Conservation (phyloP, 2,113 vertebrate genomes). For the Scomber japonicus region DNA sequence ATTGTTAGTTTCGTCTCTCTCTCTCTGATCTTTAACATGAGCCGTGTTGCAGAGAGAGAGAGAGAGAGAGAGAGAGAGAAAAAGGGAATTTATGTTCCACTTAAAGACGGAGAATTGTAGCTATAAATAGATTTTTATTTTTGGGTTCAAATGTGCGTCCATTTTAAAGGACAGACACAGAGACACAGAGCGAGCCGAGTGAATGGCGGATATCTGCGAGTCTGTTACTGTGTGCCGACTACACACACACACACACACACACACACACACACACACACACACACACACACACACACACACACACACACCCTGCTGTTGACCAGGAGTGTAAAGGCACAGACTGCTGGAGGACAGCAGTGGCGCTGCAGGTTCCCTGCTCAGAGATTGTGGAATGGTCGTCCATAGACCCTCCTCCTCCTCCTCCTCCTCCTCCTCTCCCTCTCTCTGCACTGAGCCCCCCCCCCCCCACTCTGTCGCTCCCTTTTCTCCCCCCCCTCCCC, state of each 20-base stretch:
- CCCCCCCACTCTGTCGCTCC: constrained; percentile 30
- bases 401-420: constrained; percentile 73
- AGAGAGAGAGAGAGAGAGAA: background rate
- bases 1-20: constrained; percentile 6
- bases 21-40: constrained; percentile 13
- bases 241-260: constrained; percentile 38
- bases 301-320: constrained; percentile 66
- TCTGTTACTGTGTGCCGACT: constrained; percentile 60
- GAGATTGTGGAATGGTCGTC: constrained; percentile 82
- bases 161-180: constrained; percentile 76
- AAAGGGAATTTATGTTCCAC: constrained; percentile 58
- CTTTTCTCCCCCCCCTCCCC: constrained; percentile 24
- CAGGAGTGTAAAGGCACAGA: constrained; percentile 69
- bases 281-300: constrained; percentile 36
- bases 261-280: constrained; percentile 25
- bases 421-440: constrained; percentile 5
- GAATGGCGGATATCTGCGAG: constrained; percentile 74
- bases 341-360: constrained; percentile 77
- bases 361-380: constrained; percentile 74
- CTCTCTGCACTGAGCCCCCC: constrained; percentile 68
- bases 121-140: constrained; percentile 80
- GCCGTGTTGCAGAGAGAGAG: background rate
- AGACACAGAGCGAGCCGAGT: constrained; percentile 65
- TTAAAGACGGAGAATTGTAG: constrained; percentile 57
- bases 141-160: constrained; percentile 76